Evolutionary conservation across 1,140 invertebrate species (phyloP), one percentile per base, ranked within the genome.

Genomic region (Maconellicoccus hirsutus): DNA sequence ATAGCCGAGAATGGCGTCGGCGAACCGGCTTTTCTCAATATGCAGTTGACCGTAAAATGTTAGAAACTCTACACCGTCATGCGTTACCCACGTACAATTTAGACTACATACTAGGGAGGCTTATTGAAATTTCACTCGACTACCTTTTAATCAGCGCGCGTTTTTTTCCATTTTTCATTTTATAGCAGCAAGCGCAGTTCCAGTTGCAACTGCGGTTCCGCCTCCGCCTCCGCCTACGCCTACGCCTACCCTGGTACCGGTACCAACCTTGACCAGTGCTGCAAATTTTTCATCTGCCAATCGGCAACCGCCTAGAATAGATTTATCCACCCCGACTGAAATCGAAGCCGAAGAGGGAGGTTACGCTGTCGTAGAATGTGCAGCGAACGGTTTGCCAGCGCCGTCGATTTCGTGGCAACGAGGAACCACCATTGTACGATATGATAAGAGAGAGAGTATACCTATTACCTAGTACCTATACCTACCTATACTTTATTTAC

Each of bases 1-100:
- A 84, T 87, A 0, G 93, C 91, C 12, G 86, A 89, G 75, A 96
- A 95, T 79, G 85, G 85, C 8, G 80, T 91, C 23, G 89, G 89
- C 0, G 78, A 81, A 39, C 86, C 90, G 16, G 83, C 84, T 4
- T 16, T 8, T 8, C 10, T 16, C 2, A 19, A 52, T 19, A 8
- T 16, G 3, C 42, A 16, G 2, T 52, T 52, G n/a, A 52, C n/a
- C 2, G 42, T 52, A 14, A 14, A 52, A 52, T 16, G 42, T 52
- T 52, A 52, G 42, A n/a, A n/a, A n/a, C n/a, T n/a, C n/a, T n/a
- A n/a, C n/a, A n/a, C n/a, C n/a, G n/a, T n/a, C n/a, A n/a, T n/a
- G n/a, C n/a, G n/a, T n/a, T n/a, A n/a, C n/a, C n/a, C n/a, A n/a
- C n/a, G n/a, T n/a, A n/a, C n/a, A n/a, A n/a, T n/a, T n/a, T n/a